Conservation (phyloP, 2,888 invertebrate genomes). For the Polydrusus pterygomalis region DNA sequence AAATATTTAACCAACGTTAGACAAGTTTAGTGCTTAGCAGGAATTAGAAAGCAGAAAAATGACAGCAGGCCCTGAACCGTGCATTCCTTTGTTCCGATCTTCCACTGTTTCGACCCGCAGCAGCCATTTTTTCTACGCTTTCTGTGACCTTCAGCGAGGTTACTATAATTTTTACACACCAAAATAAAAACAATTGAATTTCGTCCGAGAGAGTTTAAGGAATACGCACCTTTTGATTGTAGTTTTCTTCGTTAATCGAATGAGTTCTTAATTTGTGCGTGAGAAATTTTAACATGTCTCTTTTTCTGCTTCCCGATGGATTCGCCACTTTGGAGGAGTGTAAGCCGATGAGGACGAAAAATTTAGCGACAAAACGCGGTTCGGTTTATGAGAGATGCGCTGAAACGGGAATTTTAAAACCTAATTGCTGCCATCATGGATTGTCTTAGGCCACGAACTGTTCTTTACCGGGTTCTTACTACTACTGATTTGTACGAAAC, state of each 20-base stretch:
- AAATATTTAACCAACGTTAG: slow-evolving; percentile 28
- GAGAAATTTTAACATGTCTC: slow-evolving; percentile 90
- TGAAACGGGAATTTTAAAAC: slow-evolving; percentile 61
- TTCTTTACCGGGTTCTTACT: slow-evolving; percentile 69
- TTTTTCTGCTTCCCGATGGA: slow-evolving; percentile 71
- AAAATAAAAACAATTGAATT: slow-evolving; percentile 45
- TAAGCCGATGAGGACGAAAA: slow-evolving; percentile 51
- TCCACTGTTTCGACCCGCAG: slow-evolving; percentile 78
- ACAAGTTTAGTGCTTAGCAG: slow-evolving; percentile 42
- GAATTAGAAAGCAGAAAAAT: slow-evolving; percentile 55
- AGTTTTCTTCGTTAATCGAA: slow-evolving; percentile 88
- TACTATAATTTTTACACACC: slow-evolving; percentile 60
- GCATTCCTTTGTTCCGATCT: slow-evolving; percentile 60
- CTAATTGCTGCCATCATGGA: slow-evolving; percentile 62
- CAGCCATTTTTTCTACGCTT: slow-evolving; percentile 77
- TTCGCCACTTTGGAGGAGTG: slow-evolving; percentile 70
- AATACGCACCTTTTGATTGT: slow-evolving; percentile 79
- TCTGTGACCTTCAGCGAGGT: slow-evolving; percentile 74
- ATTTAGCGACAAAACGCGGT: slow-evolving; percentile 28
- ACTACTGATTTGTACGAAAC: slow-evolving; percentile 71
- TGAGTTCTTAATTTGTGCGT: slow-evolving; percentile 90
- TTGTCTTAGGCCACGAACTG: slow-evolving; percentile 57
- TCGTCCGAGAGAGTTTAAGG: slow-evolving; percentile 19
- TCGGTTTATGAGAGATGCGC: slow-evolving; percentile 27
- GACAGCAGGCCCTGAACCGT: slow-evolving; percentile 58